A percentile compares a stretch with the other conserved stretches of the same genome.
Conservation (phyloP, 2,797 vertebrate species). For the Lagocephalus sceleratus region DNA sequence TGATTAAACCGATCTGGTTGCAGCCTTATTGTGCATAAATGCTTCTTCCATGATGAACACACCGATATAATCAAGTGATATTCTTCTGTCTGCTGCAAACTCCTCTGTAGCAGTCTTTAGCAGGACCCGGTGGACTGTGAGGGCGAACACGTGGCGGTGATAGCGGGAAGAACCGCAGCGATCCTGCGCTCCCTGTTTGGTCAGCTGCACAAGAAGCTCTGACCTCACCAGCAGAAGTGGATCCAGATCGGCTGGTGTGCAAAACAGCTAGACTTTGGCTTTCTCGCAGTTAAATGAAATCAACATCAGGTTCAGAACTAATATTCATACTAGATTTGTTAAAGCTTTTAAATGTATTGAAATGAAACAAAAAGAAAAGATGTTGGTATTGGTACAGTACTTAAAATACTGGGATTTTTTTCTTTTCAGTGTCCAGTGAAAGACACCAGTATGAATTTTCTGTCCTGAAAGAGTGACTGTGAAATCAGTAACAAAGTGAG, state of each 20-base stretch:
- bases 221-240: slow-evolving; percentile 55
- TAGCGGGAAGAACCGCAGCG: slow-evolving; percentile 32
- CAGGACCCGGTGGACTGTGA: slow-evolving; percentile 9
- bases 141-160: slow-evolving; percentile 53
- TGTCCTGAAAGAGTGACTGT: no score
- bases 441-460: no score
- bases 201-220: slow-evolving; percentile 62
- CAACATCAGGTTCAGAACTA: background rate
- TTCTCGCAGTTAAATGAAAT: slow-evolving; percentile 44
- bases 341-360: no score
- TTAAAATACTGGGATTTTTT: no score
- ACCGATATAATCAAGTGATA: slow-evolving; percentile 11
- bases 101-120: background rate
- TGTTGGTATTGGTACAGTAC: no score
- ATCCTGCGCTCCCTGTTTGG: slow-evolving; percentile 60
- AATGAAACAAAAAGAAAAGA: no score
- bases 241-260: slow-evolving; percentile 40
- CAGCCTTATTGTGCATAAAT: slow-evolving; percentile 10
- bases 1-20: slow-evolving; percentile 18
- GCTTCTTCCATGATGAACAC: slow-evolving; percentile 13
- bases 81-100: slow-evolving; percentile 7
- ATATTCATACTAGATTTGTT: background rate
- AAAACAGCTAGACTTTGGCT: slow-evolving; percentile 25
- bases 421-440: no score
- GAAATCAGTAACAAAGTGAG: no score